Evolutionary conservation across 2,797 vertebrate species (phyloP), one percentile per base, ranked within the genome.

Genomic region (Peromyscus eremicus): DNA sequence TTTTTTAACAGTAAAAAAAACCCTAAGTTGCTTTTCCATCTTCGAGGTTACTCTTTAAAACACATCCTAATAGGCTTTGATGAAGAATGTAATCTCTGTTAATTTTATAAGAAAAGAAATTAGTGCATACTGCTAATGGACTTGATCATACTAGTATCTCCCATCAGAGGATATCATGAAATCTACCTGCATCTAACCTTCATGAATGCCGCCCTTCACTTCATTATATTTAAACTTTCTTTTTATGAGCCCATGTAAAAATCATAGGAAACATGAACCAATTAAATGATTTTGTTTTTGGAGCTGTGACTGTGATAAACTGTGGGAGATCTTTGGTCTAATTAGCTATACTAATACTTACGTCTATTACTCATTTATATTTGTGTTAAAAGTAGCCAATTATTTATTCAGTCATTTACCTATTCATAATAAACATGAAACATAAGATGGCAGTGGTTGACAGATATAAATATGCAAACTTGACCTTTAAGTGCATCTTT

Each of bases 341-440:
- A 92, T 93, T 83, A 96, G 81, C n/a, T 11, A 68, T 75, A 57
- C 55, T 94, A 88, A 95, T 93, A 79, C 9, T 57, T 91, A 46
- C 5, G 0, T 43, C 52, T 94, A 32, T 66, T 91, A 86, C 5
- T 94, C 66, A 94, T 52, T 85, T 85, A 94, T 32, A 75, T 70
- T 64, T 91, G 62, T 94, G 62, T 89, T 92, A 87, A 95, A 94
- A 49, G 55, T 14, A 75, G 49, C 46, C 17, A 52, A 57, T 66
- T 84, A 93, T 77, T 93, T 92, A 89, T 92, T 88, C 68, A 96
- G 14, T 19, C 27, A 89, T 86, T 95, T 89, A 89, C 25, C 12
- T 86, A 14, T 75, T 83, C 29, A 46, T 7, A 27, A 27, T 88
- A 77, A 90, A 40, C 14, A 29, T 19, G 62, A 89, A 89, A 11